phyloP scores from a whole-genome alignment of 2,888 invertebrate species.

The Leptinotarsa peninsularis region DNA sequence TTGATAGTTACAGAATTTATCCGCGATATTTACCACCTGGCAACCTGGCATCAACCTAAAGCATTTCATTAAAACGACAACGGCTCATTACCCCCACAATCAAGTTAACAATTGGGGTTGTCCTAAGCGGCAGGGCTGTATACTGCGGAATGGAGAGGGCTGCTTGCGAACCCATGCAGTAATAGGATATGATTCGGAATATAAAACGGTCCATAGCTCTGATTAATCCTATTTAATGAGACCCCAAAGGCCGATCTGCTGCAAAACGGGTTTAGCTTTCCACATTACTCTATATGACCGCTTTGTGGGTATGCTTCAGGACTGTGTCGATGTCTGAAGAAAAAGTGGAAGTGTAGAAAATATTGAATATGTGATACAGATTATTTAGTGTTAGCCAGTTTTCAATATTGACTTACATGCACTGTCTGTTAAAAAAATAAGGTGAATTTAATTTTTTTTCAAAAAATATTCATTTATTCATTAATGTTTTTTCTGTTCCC shows the following conservation, averaged over 20 bases:
- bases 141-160: constrained; percentile 1
- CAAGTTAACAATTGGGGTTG: constrained; percentile 51
- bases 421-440: too few species aligned
- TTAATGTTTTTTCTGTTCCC: too few species aligned
- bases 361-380: too few species aligned
- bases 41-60: constrained; percentile 13
- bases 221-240: constrained; percentile 28
- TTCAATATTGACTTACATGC: too few species aligned
- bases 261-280: constrained; percentile 3
- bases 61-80: constrained; percentile 55
- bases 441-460: too few species aligned
- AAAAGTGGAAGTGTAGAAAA: neutral
- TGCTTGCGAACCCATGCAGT: constrained; percentile 15
- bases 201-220: constrained; percentile 15
- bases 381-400: too few species aligned
- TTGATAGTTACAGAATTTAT: too few species aligned
- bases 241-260: constrained; percentile 18
- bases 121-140: constrained; percentile 21
- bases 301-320: neutral
- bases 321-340: neutral
- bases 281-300: neutral
- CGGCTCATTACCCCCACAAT: constrained; percentile 55
- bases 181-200: constrained; percentile 26
- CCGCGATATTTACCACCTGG: neutral
- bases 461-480: too few species aligned